Percentiles rank a stretch among this genome's conserved stretches.
These are phyloP conservation scores for Zaprionus vittiger DNA, from an alignment of 1,140 invertebrate genomes.

Conservation along the genomic window DNA sequence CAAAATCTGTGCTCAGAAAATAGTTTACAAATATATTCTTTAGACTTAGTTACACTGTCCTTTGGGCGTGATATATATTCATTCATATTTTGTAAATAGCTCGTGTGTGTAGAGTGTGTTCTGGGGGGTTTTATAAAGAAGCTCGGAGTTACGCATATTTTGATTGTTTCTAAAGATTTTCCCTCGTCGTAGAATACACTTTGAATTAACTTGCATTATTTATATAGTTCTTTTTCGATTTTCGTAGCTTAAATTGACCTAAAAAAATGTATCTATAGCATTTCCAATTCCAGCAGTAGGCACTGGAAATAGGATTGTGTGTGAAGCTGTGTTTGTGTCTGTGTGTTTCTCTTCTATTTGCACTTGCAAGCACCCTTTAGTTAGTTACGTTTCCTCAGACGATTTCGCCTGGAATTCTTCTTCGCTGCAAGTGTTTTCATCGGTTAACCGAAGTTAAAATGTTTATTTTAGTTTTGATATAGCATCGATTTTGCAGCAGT, in stretches of 20 bases:
- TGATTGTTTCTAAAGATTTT: constrained; percentile 68
- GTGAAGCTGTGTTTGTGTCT: neutral
- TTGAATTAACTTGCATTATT: constrained; percentile 28
- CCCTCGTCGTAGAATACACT: constrained; percentile 16
- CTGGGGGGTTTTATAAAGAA: constrained; percentile 54
- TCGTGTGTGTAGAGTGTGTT: constrained; percentile 30
- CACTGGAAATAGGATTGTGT: constrained; percentile 6
- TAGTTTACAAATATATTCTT: constrained; percentile 80
- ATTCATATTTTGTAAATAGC: constrained; percentile 32
- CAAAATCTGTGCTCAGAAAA: constrained; percentile 81
- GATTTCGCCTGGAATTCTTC: neutral
- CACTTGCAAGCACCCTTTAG: neutral
- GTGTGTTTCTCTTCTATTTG: neutral
- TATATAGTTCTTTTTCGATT: constrained; percentile 5
- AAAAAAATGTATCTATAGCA: constrained; percentile 45
- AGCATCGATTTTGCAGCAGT: neutral
- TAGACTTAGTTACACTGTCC: constrained; percentile 80
- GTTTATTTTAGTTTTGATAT: neutral
- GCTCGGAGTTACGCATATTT: constrained; percentile 75
- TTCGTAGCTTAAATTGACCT: constrained; percentile 67
- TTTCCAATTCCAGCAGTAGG: neutral
- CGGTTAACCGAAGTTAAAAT: constrained; percentile 16
- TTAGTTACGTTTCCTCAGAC: neutral
- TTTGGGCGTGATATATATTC: constrained; percentile 73
- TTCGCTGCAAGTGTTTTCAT: constrained; percentile 15